Evolutionary conservation across 2,113 vertebrate genomes (phyloP), one percentile per base, ranked within the genome.

Genomic region (Paratilapia polleni): DNA sequence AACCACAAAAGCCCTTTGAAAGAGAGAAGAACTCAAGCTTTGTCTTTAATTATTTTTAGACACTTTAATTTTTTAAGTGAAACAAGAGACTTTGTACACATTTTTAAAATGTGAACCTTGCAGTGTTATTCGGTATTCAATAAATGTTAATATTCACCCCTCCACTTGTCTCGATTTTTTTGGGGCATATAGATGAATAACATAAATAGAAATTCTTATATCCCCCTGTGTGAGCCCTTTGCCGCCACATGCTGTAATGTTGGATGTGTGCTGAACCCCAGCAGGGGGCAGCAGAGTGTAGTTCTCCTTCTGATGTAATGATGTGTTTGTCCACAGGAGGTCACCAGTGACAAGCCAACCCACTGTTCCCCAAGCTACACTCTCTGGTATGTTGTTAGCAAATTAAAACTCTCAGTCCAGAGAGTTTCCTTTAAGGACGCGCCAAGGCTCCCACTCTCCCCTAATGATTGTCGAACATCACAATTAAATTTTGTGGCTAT

Each of bases 331-430:
- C 95, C 95, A 90, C 96, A 98, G 97, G 95, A 95, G 97, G 94
- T 97, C 97, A 78, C 97, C 97, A 79, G 91, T 97, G 93, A 96
- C 96, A 73, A 96, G 96, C 90, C 97, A 97, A 92, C 95, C 97
- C 87, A 96, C 96, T 8, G 95, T 97, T 93, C 97, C 97, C 95
- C 97, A 96, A 95, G 97, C 97, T 94, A 98, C 96, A 1, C 97
- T 98, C 83, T 98, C 97, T 95, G 97, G 97, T 98, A 96, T 85
- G 93, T 93, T 93, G 87, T 90, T 84, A 75, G 85, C 89, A 89
- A 91, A 93, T 88, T 93, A 87, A 90, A 91, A 91, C 81, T 83
- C 84, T 36, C 26, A 14, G 47, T 86, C 63, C 62, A 73, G 85
- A 82, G 56, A 68, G 79, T 86, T 87, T 80, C 85, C 49, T 80